Base-by-base conservation (phyloP, 2,113 vertebrate genomes). In the Perca fluviatilis region DNA sequence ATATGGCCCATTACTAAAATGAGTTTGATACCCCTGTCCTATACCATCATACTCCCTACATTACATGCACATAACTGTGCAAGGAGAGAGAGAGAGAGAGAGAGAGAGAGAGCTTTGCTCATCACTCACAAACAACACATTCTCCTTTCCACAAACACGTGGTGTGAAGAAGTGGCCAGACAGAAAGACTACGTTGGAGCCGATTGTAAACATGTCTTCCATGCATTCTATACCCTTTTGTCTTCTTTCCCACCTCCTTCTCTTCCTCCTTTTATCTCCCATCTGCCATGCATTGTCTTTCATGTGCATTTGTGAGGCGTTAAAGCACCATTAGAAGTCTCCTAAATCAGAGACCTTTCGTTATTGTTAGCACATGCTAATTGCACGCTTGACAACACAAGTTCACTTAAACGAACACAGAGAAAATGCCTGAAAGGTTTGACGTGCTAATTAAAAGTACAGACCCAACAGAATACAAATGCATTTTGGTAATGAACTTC, bases 341-440 rank as follows among this genome's bases (percentile, higher is more conserved):
- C 51, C 53, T 21, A 18, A 71, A 43, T 72, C 27, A 8, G 57
- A 53, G 23, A n/a, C 43, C 56, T 81, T 78, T 57, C 23, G 66
- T 85, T 80, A 50, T 21, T 78, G n/a, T 67, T 79, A 69, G 36
- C 83, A 74, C 82, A 49, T 90, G 86, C 72, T 87, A 89, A 92
- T 84, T 65, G 13, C 6, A 6, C 13, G 8, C 10, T 51, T 33
- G 30, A 57, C 43, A 47, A 23, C 36, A 69, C 50, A 13, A 77
- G 30, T 18, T 57, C 36, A 33, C 25, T 14, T 73, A 50, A 65
- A 56, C 12, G 14, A 64, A 56, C 15, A 54, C 6, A 30, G 12
- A 77, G 16, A 40, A 58, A 49, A 56, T 61, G 13, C 8, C 51
- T 30, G 10, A 65, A 19, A 54, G 19, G 33, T 62, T n/a, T 30